Evolutionary conservation across 2,113 vertebrate species (phyloP), one percentile per base, ranked within the genome.

Genomic region (Synodontis membranacea): DNA sequence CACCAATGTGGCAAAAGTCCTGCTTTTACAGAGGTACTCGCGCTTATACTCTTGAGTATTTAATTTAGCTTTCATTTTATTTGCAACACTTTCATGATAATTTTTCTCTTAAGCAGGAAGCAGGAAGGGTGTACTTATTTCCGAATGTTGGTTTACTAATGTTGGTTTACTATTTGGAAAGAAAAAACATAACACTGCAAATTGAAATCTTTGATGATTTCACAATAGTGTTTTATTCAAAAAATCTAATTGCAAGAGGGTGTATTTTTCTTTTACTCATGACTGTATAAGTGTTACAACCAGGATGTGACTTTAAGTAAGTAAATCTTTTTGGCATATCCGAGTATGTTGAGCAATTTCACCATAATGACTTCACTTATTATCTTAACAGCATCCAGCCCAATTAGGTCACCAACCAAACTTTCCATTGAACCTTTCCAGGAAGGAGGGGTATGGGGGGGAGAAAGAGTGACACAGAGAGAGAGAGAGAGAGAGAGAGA

Each of bases 361-460:
- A 46, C 62, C 80, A 83, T 84, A 89, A 89, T 86, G 74, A 83
- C 88, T 75, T 86, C 64, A 54, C 80, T 86, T 86, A 89, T 89
- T 86, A 72, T 82, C 79, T 84, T 83, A 89, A 87, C 86, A 84
- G 74, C 84, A 89, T 83, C 62, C 84, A 80, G 54, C 39, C 72
- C 84, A 83, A 89, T 89, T 80, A 87, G 87, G 88, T 83, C 80
- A 83, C 39, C 54, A 4, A 82, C 83, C 50, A 79, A 72, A 85
- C 52, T 75, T 85, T 80, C 52, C 83, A 70, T 62, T 74, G 78
- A 87, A 64, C 84, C 70, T 42, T 82, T 64, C 52, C 75, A 74
- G 83, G 62, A 75, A 84, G 39, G 80, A 70, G 84, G 52, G n/a
- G 34, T 44, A 80, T 8, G 52, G 78, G 86, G 84, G 68, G 83